phyloP scores from a whole-genome alignment of 1,140 invertebrate species.

The Andricus grossulariae region DNA sequence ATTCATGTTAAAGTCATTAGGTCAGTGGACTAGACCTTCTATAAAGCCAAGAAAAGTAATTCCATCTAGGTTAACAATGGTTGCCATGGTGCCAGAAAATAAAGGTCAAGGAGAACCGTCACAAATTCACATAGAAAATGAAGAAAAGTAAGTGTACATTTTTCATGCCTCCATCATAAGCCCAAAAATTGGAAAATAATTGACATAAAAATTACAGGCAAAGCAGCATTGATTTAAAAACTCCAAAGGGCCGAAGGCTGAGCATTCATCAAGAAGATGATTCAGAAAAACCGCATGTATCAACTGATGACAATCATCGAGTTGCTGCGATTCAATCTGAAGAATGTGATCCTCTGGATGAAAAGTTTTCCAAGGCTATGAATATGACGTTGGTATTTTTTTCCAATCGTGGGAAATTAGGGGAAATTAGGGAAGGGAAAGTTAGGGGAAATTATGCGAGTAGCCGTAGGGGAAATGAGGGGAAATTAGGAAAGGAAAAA shows the following conservation, averaged over 20 bases:
- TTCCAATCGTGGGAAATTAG: not conserved
- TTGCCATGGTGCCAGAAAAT: constrained; percentile 35
- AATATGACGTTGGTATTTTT: constrained; percentile 78
- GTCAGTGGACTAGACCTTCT: constrained; percentile 91
- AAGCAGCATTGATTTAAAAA: constrained; percentile 40
- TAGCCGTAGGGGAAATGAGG: too few relatives aligned
- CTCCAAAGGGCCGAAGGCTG: constrained; percentile 49
- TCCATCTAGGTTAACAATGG: constrained; percentile 58
- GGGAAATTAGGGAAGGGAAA: too few relatives aligned
- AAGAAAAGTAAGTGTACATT: constrained; percentile 37
- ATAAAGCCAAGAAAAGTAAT: constrained; percentile 64
- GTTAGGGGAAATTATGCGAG: too few relatives aligned
- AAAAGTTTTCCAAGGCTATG: constrained; percentile 76
- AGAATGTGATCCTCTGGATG: constrained; percentile 70
- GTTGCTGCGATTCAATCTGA: constrained; percentile 71
- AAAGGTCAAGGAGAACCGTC: constrained; percentile 38
- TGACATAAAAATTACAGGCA: not conserved
- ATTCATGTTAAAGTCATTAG: constrained; percentile 93
- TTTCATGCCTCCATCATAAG: not conserved
- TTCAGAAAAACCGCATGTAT: constrained; percentile 18
- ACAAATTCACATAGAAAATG: constrained; percentile 50
- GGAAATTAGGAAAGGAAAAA: too few relatives aligned
- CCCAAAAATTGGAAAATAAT: not conserved
- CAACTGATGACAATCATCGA: constrained; percentile 67
- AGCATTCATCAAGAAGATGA: constrained; percentile 42